Evolutionary conservation across 30 jellyfish, hydroid and myxozoan species (phyloP).

Genomic region (Aurelia coerulea): DNA sequence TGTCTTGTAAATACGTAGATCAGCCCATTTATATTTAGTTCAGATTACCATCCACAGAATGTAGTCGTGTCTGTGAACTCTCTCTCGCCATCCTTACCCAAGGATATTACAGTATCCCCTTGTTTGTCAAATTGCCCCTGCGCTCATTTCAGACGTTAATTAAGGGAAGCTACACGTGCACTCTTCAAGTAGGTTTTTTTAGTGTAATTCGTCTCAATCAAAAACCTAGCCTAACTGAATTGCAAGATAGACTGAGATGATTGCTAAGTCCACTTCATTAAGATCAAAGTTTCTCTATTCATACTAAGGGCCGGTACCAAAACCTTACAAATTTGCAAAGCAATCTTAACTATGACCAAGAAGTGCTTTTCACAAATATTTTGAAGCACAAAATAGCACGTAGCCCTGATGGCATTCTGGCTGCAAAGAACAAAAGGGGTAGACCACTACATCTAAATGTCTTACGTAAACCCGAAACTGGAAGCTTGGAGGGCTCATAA

Average conservation of each 20-base stretch:
- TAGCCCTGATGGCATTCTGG: background rate
- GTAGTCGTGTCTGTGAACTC: no score
- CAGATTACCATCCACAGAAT: no score
- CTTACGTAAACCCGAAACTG: background rate
- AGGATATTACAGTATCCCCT: no score
- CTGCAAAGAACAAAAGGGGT: conserved; percentile 12
- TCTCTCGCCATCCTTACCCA: no score
- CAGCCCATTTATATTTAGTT: no score
- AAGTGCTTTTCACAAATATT: no score
- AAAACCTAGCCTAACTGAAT: background rate
- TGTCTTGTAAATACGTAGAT: no score
- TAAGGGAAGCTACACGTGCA: background rate
- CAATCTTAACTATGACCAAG: no score
- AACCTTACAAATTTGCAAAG: no score
- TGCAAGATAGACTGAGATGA: conserved; percentile 14
- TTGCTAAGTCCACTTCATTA: conserved; percentile 1
- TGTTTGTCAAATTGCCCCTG: no score
- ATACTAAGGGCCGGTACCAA: no score
- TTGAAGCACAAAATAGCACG: background rate
- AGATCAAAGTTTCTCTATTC: background rate
- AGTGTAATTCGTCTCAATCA: background rate
- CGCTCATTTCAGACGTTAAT: no score
- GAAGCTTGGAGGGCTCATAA: background rate
- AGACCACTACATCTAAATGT: conserved; percentile 12
- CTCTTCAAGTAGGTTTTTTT: background rate